Conservation (phyloP, 2,113 vertebrate genomes). For the Cyprinus carpio region DNA sequence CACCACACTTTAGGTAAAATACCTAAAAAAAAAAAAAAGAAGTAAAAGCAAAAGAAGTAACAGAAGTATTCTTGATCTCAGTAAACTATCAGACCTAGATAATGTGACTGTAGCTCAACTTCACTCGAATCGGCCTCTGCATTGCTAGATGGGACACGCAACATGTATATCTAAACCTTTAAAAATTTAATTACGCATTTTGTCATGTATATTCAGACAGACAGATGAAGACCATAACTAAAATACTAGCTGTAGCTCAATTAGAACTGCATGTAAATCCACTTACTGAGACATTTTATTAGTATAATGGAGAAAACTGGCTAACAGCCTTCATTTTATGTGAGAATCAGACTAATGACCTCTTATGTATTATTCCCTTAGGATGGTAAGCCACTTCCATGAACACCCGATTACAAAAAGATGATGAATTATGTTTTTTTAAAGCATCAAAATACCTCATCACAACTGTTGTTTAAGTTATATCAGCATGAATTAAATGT, state of each 20-base stretch:
- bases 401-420: background rate
- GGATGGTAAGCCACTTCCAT: background rate
- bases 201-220: background rate
- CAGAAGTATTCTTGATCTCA: background rate
- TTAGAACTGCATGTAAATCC: background rate
- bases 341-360: background rate
- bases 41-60: no score
- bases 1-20: background rate
- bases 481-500: background rate
- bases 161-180: background rate
- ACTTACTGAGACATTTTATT: background rate
- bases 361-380: background rate
- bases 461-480: background rate
- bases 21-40: no score
- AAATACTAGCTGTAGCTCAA: background rate
- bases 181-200: background rate
- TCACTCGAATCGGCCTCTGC: background rate
- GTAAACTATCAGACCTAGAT: background rate
- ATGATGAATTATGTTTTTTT: conserved; percentile 4
- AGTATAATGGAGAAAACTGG: background rate
- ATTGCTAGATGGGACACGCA: background rate
- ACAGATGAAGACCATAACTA: background rate
- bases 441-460: background rate
- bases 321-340: background rate
- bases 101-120: background rate